Evolutionary conservation across 2,888 invertebrate genomes (phyloP), one percentile per base, ranked within the genome.

Genomic region (Plagiodera versicolora): DNA sequence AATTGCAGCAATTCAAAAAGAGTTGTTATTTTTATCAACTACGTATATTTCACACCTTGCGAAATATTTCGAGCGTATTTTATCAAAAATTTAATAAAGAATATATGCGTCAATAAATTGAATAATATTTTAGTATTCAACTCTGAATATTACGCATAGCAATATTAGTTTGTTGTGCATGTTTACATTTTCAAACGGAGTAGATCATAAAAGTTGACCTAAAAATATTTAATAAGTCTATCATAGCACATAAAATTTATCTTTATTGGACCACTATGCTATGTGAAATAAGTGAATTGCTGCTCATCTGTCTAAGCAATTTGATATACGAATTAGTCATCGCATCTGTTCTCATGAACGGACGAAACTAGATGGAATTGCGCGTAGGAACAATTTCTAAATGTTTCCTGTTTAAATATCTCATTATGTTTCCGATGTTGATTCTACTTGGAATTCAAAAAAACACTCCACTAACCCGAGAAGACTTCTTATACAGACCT

Each of bases 151-250:
- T 24, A 6, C 3, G 6, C 24, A 24, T 6, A 24, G 3, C 6
- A 24, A 24, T 24, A 24, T 5, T 24, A n/a, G n/a, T n/a, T n/a
- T n/a, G n/a, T 24, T 6, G 24, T 32, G 14, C 14, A 39, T 39
- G 39, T 39, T 39, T 39, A 39, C 19, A 53, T 53, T 53, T 44
- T 28, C 16, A 9, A 53, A 44, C 44, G 3, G 24, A 16, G 30
- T 56, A 32, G 47, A 56, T 56, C 46, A 56, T 56, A 56, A 56
- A 56, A 48, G 30, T 24, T 56, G 55, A 56, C 55, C 55, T 56
- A 47, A 56, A 56, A 56, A 47, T 20, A 18, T 48, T 55, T 56
- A 56, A 56, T 56, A 47, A 53, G 53, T 39, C 39, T 11, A 39
- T 39, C 39, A 39, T 39, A 14, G 3, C 39, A 14, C 39, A 39